These are phyloP conservation scores for Drymonia ruficornis DNA, from an alignment of 2,888 invertebrate genomes.

Conservation along the genomic window DNA sequence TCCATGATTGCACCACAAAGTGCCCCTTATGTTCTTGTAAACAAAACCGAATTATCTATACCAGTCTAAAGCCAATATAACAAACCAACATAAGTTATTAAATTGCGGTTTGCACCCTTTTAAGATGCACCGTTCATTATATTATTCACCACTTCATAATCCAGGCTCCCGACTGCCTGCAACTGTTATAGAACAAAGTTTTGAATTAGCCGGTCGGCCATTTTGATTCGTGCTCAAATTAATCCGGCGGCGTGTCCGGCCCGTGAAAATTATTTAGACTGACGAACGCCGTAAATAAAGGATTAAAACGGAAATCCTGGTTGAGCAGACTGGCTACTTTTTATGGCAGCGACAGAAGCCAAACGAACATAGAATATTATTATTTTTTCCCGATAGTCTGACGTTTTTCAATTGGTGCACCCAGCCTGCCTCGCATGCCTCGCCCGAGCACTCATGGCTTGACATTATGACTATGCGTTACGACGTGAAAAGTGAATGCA, in stretches of 20 bases:
- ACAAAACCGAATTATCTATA: no score
- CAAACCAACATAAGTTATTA: constrained; percentile 19
- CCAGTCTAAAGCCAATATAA: no score
- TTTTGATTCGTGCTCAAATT: constrained; percentile 71
- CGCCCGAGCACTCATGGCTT: no score
- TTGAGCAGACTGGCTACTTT: background rate
- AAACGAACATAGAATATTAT: no score
- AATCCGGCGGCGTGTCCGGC: constrained; percentile 70
- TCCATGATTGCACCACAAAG: no score
- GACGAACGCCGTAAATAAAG: constrained; percentile 70
- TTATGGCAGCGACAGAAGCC: background rate
- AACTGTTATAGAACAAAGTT: constrained; percentile 48
- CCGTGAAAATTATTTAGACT: constrained; percentile 72
- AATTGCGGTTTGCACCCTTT: constrained; percentile 34
- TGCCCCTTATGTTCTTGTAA: no score
- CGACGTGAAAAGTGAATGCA: no score
- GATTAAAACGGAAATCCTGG: constrained; percentile 47
- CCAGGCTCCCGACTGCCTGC: constrained; percentile 55
- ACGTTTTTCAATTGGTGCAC: no score
- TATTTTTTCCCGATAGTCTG: no score
- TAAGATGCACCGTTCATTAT: constrained; percentile 39
- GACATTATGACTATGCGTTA: no score
- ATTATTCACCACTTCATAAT: constrained; percentile 62
- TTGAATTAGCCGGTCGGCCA: constrained; percentile 56
- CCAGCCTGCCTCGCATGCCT: no score